Percentiles rank a stretch among this genome's conserved stretches.
Conservation (phyloP, 2,797 vertebrate genomes). For the Toxotes lorentzi region DNA sequence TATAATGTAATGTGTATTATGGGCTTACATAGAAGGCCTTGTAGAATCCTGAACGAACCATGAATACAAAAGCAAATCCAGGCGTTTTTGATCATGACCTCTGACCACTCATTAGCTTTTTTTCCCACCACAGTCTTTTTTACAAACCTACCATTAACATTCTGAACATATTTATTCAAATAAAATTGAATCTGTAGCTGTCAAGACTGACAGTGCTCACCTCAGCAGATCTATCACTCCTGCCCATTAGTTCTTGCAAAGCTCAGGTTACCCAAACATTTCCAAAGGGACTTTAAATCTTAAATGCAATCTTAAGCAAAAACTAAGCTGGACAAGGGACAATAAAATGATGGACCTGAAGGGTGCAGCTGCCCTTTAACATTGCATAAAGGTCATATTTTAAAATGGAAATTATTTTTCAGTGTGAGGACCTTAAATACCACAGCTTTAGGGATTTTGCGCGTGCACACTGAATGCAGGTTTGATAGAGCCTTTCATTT, state of each 20-base stretch:
- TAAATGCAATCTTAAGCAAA: constrained; percentile 26
- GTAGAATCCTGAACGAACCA: constrained; percentile 38
- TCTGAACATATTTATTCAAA: constrained; percentile 14
- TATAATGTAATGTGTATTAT: constrained; percentile 57
- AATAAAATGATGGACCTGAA: constrained; percentile 33
- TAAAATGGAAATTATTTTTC: constrained; percentile 46
- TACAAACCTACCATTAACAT: not conserved
- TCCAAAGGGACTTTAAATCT: constrained; percentile 15
- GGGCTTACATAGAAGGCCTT: constrained; percentile 37
- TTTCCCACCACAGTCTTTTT: not conserved
- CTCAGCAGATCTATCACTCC: not conserved
- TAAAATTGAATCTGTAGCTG: constrained; percentile 12
- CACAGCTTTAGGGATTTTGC: constrained; percentile 38
- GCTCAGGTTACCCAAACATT: constrained; percentile 1
- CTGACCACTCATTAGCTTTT: constrained; percentile 17
- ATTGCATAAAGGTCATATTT: constrained; percentile 60
- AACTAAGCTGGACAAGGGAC: constrained; percentile 13
- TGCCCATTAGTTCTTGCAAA: not conserved
- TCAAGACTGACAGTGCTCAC: constrained; percentile 1
- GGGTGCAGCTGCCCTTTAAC: constrained; percentile 52
- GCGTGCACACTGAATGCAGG: constrained; percentile 1
- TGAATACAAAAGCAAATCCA: constrained; percentile 17
- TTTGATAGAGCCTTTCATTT: constrained; percentile 22
- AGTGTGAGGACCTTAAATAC: constrained; percentile 26
- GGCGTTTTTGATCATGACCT: constrained; percentile 28